These are phyloP conservation scores for Euphydryas editha DNA, from an alignment of 2,888 invertebrate genomes.

Conservation along the genomic window DNA sequence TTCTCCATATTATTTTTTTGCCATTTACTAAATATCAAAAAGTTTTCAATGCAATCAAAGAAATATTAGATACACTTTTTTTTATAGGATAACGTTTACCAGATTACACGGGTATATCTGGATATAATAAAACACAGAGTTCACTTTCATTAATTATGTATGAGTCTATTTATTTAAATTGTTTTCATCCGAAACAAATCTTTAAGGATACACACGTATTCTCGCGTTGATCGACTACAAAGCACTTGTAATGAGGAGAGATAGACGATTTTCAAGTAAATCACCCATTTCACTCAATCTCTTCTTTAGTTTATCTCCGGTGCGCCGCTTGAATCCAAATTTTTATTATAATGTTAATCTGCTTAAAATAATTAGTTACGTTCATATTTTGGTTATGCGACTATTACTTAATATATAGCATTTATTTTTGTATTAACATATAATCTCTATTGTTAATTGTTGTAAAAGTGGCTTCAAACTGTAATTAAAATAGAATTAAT, in stretches of 20 bases:
- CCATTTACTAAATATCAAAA: too few relatives aligned
- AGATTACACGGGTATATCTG: too few relatives aligned
- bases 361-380: not conserved
- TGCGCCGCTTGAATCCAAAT: conserved; percentile 30
- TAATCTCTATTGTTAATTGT: not conserved
- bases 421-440: too few relatives aligned
- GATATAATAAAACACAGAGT: not conserved
- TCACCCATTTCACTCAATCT: conserved; percentile 40
- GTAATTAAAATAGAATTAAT: not conserved
- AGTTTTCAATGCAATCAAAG: too few relatives aligned
- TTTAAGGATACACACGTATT: not conserved
- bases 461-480: not conserved
- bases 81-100: too few relatives aligned
- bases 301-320: conserved; percentile 25
- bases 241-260: conserved; percentile 33
- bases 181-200: conserved; percentile 14
- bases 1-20: too few relatives aligned
- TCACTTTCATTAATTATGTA: not conserved
- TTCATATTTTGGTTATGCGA: too few relatives aligned
- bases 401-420: too few relatives aligned
- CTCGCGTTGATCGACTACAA: conserved; percentile 28
- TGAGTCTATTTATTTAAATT: not conserved
- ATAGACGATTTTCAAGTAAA: conserved; percentile 39
- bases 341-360: not conserved
- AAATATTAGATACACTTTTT: too few relatives aligned